Conservation (phyloP, 2,888 invertebrate genomes). For the Dascillus cervinus region DNA sequence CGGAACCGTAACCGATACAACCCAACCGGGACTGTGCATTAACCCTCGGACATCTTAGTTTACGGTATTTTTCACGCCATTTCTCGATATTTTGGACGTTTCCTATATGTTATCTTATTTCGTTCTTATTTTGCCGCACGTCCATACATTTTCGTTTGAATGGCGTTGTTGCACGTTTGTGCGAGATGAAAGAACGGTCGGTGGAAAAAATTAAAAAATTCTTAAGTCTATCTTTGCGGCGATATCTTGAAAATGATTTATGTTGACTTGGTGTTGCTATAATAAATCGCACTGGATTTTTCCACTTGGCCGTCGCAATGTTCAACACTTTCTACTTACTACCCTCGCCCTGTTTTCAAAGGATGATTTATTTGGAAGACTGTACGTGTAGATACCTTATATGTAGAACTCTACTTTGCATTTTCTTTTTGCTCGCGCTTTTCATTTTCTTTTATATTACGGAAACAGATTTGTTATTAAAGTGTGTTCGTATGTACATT, state of each 20-base stretch:
- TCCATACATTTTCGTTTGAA: too few species aligned
- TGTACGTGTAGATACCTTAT: slow-evolving; percentile 12
- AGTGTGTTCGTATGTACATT: too few species aligned
- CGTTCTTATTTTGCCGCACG: slow-evolving; percentile 13
- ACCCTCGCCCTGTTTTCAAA: slow-evolving; percentile 18
- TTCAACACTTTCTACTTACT: slow-evolving; percentile 26
- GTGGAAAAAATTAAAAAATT: slow-evolving; percentile 26
- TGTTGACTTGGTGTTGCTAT: slow-evolving; percentile 32
- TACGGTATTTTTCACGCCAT: slow-evolving; percentile 27
- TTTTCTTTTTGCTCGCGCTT: slow-evolving; percentile 9
- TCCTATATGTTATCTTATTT: slow-evolving; percentile 18
- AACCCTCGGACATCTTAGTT: slow-evolving; percentile 24
- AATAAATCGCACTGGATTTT: slow-evolving; percentile 27
- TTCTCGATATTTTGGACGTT: slow-evolving; percentile 20
- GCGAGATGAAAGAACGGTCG: slow-evolving; percentile 9
- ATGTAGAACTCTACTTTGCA: slow-evolving; percentile 14
- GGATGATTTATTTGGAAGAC: slow-evolving; percentile 25
- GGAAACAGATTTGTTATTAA: too few species aligned
- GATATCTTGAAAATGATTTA: slow-evolving; percentile 40
- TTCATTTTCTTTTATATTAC: too few species aligned
- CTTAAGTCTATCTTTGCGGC: slow-evolving; percentile 27
- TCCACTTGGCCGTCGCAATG: slow-evolving; percentile 26
- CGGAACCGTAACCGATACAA: slow-evolving; percentile 20
- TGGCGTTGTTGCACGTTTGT: slow-evolving; percentile 5
- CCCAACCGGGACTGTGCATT: slow-evolving; percentile 10